Evolutionary conservation across 2,113 vertebrate genomes (phyloP).

Genomic region (Lota lota): DNA sequence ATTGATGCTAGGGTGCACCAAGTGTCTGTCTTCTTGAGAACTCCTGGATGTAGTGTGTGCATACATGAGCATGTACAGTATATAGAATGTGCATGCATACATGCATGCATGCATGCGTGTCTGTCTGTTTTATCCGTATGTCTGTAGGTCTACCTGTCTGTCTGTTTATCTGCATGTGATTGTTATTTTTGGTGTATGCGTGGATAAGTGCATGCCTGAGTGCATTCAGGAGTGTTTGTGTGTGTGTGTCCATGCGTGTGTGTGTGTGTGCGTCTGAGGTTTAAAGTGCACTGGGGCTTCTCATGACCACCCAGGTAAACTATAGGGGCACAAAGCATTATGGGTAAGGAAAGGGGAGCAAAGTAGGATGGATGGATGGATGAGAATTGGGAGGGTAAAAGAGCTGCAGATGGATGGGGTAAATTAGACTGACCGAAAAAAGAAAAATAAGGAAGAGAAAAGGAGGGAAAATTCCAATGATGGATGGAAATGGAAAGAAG

Average conservation of each 20-base stretch:
- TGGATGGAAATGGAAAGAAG: background rate
- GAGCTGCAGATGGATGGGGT: slow-evolving; percentile 1
- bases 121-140: background rate
- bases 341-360: background rate
- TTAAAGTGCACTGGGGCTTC: background rate
- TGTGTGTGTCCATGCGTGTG: background rate
- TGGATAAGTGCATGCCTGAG: background rate
- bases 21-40: too few relatives aligned
- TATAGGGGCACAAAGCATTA: background rate
- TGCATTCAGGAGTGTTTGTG: background rate
- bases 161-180: background rate
- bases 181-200: background rate
- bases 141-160: background rate
- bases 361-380: slow-evolving; percentile 3
- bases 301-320: slow-evolving; percentile 1
- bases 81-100: background rate
- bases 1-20: too few relatives aligned
- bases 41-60: background rate
- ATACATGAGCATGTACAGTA: background rate
- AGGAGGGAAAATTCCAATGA: background rate
- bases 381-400: slow-evolving; percentile 18
- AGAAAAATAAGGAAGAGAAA: background rate
- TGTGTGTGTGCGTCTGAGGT: background rate
- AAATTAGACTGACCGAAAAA: slow-evolving; percentile 10
- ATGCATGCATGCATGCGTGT: background rate